These are phyloP conservation scores for Corythoichthys haematopterus DNA, from an alignment of 2,113 vertebrate genomes.

Conservation along the genomic window DNA sequence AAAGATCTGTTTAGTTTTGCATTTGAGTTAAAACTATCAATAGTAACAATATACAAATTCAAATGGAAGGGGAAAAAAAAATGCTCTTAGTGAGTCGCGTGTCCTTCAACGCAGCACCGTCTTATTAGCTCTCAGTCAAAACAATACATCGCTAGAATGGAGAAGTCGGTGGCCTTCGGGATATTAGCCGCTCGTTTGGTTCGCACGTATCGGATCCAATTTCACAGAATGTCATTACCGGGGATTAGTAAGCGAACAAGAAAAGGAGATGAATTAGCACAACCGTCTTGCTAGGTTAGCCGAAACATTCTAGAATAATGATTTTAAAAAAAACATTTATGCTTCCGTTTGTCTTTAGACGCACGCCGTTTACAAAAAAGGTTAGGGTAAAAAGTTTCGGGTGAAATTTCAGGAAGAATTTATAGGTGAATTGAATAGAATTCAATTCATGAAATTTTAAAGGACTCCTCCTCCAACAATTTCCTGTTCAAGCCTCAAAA, in stretches of 20 bases:
- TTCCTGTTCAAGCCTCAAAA: no score
- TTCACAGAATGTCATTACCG: conserved; percentile 54
- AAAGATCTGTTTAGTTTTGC: conserved; percentile 73
- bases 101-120: conserved; percentile 74
- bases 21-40: conserved; percentile 79
- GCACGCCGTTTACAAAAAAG: not conserved
- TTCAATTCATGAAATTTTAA: not conserved
- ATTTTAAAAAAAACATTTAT: conserved; percentile 14
- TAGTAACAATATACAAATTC: conserved; percentile 77
- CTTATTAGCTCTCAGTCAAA: conserved; percentile 62
- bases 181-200: conserved; percentile 46
- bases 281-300: conserved; percentile 34
- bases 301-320: no score
- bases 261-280: conserved; percentile 17
- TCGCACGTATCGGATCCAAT: conserved; percentile 45
- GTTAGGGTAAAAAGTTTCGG: not conserved
- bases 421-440: not conserved
- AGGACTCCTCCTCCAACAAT: no score
- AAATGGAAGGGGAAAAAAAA: conserved; percentile 59
- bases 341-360: conserved; percentile 24
- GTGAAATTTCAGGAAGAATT: not conserved
- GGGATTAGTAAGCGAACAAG: conserved; percentile 34
- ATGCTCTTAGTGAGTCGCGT: conserved; percentile 72
- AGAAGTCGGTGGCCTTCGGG: conserved; percentile 45
- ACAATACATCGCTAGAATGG: conserved; percentile 33